Evolutionary conservation across 2,888 invertebrate species (phyloP), one percentile per base, ranked within the genome.

Genomic region (Sturmia bella): DNA sequence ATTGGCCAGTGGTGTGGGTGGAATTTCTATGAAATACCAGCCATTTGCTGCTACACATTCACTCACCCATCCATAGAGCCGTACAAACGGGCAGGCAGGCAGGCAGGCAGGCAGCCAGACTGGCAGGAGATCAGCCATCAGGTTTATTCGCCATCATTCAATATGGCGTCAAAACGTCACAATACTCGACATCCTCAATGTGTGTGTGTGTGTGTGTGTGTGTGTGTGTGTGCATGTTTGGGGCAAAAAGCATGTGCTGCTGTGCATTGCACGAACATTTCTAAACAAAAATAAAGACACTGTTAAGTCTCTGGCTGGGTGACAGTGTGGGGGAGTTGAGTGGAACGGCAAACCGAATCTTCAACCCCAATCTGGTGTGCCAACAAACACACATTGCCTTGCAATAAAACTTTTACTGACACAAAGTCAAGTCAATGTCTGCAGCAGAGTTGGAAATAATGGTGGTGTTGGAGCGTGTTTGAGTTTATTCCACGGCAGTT

Each of bases 101-200:
- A 74, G 48, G 17, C 68, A 39, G 32, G 15, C 27, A 64, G 19
- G 54, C 41, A 66, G 74, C 17, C 56, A 74, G 48, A 24, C 68
- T 45, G 32, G 15, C 27, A 64, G 13, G 41, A 77, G 52, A 21
- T 37, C 75, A 57, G 21, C 63, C 75, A 63, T 57, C 77, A 54
- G 54, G 59, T 57, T 59, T 45, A 73, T 75, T 68, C 77, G 74
- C 78, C 82, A 82, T 82, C 82, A 82, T 82, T 88, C 89, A 88
- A 88, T 87, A 88, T 88, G 88, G 87, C 88, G 89, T 88, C 89
- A 89, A 82, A 88, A 87, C 88, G 88, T 88, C 88, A 87, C 88
- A 88, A 87, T 84, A 83, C 83, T 80, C 84, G 80, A 82, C 64
- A 78, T 82, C 82, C 78, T 74, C 64, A 78, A 77, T 72, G 73